These are phyloP conservation scores for Protaetia brevitarsis DNA, from an alignment of 1,140 invertebrate species.

Conservation along the genomic window DNA sequence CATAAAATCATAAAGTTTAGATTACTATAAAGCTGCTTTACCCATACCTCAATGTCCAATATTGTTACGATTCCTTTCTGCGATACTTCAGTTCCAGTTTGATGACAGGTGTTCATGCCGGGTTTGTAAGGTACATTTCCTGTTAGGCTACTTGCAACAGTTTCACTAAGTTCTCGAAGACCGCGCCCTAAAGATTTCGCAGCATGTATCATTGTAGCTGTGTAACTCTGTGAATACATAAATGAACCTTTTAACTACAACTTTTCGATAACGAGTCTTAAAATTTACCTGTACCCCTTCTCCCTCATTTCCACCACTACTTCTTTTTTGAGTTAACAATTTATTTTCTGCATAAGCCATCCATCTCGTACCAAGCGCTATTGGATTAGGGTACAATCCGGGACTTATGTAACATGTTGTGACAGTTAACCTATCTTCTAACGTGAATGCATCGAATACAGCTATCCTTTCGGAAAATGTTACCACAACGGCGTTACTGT, in stretches of 20 bases:
- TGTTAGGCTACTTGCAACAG: conserved; percentile 85
- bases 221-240: conserved; percentile 78
- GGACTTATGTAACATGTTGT: conserved; percentile 88
- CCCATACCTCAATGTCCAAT: conserved; percentile 80
- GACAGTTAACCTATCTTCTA: conserved; percentile 82
- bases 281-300: conserved; percentile 47
- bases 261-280: background rate
- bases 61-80: conserved; percentile 86
- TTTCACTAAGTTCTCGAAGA: conserved; percentile 85
- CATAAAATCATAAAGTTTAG: too few relatives aligned
- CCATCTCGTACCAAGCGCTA: conserved; percentile 82
- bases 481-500: conserved; percentile 77
- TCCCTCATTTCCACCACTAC: conserved; percentile 80
- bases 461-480: conserved; percentile 87
- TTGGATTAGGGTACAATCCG: conserved; percentile 81
- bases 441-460: conserved; percentile 83
- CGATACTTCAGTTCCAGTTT: conserved; percentile 52
- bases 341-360: conserved; percentile 82
- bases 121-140: conserved; percentile 54
- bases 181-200: conserved; percentile 88
- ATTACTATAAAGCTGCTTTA: too few relatives aligned
- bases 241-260: background rate
- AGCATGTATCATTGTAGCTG: conserved; percentile 91
- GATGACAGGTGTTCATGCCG: conserved; percentile 25
- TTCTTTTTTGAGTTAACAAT: conserved; percentile 75